Evolutionary conservation across 2,888 invertebrate genomes (phyloP).

Genomic region (Enoplolaimus lenunculus): DNA sequence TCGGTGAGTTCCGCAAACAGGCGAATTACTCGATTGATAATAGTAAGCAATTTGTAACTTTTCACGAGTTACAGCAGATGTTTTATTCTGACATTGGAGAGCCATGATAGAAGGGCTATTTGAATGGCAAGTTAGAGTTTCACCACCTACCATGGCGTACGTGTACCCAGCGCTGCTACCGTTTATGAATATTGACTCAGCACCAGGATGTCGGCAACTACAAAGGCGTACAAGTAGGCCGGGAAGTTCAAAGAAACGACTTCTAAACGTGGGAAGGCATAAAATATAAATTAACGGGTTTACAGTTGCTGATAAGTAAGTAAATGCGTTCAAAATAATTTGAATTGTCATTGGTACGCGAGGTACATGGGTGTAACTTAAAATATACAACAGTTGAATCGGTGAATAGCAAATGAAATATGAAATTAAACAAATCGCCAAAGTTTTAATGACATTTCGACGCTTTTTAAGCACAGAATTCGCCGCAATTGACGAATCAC

Average conservation of each 20-base stretch:
- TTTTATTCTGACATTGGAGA: no score
- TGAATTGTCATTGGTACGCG: conserved; percentile 34
- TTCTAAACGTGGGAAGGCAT: conserved; percentile 41
- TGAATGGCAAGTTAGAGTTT: no score
- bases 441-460: conserved; percentile 45
- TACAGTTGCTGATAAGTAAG: conserved; percentile 41
- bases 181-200: no score
- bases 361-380: conserved; percentile 32
- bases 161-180: no score
- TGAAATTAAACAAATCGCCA: conserved; percentile 44
- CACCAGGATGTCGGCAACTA: no score
- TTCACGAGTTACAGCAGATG: no score
- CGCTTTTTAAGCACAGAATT: conserved; percentile 28
- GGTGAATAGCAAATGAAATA: conserved; percentile 47
- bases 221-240: no score
- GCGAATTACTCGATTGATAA: no score
- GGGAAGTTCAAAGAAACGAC: not conserved
- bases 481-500: not conserved
- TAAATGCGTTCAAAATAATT: conserved; percentile 37
- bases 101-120: no score
- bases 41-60: no score
- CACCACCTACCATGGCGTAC: no score
- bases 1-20: no score
- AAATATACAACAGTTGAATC: conserved; percentile 41
- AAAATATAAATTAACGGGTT: conserved; percentile 42